A percentile compares a stretch with the other conserved stretches of the same genome.
phyloP scores from a whole-genome alignment of 2,113 vertebrate genomes.

The Serinus canaria region DNA sequence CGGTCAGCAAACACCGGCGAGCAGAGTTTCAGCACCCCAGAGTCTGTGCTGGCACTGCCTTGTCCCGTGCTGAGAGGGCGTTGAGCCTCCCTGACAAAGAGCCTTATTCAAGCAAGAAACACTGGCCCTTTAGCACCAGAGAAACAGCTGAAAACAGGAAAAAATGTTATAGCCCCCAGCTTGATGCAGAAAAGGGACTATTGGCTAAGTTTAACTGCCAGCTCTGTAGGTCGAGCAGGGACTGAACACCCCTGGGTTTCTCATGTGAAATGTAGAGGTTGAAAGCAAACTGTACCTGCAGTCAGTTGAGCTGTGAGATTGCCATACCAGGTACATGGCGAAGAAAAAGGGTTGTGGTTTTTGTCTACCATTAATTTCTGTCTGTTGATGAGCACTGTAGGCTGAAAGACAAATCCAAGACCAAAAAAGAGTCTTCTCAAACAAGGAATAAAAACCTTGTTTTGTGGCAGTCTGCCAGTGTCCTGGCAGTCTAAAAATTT shows the following conservation, averaged over 20 bases:
- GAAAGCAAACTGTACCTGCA: neutral
- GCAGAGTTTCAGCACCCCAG: accelerated
- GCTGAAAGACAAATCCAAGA: neutral
- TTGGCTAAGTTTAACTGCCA: neutral
- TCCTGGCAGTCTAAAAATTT: neutral
- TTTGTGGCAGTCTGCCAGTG: neutral
- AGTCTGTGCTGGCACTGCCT: accelerated
- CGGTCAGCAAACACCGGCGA: neutral
- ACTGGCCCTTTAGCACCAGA: neutral
- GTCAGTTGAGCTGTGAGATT: neutral
- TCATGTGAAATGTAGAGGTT: neutral
- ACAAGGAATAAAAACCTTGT: neutral
- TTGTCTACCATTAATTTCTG: neutral
- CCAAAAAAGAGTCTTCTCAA: neutral
- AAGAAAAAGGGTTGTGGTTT: neutral
- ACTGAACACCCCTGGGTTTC: accelerated
- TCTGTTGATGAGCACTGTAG: neutral
- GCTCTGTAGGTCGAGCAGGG: too few relatives aligned
- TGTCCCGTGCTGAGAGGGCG: neutral
- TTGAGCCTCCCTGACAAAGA: too few relatives aligned
- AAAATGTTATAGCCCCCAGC: accelerated
- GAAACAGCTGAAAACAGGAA: neutral
- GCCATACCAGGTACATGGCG: accelerated
- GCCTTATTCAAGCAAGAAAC: neutral
- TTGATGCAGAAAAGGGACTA: neutral